Percentiles rank a stretch among this genome's conserved stretches.
These are phyloP conservation scores for Tychaedon coryphoeus DNA, from an alignment of 2,113 vertebrate genomes.

Conservation along the genomic window DNA sequence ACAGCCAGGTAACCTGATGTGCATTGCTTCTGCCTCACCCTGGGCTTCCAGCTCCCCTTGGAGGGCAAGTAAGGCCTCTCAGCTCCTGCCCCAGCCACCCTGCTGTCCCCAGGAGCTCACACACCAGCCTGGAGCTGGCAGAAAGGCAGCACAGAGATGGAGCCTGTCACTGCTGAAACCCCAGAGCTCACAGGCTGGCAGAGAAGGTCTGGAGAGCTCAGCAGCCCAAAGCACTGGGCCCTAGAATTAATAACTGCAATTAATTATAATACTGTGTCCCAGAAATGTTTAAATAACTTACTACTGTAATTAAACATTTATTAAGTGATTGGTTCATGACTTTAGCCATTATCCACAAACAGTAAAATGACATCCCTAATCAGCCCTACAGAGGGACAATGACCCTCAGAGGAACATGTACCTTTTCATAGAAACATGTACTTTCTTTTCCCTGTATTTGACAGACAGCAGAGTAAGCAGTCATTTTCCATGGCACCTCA, in stretches of 20 bases:
- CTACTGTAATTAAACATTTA: background rate
- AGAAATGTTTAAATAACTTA: conserved; percentile 5
- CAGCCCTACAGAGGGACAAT: background rate
- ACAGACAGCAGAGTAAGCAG: background rate
- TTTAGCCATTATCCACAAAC: background rate
- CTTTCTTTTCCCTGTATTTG: background rate
- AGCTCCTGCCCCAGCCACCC: background rate
- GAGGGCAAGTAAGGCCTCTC: background rate
- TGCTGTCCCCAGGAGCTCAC: accelerated
- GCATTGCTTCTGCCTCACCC: background rate
- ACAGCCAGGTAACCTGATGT: background rate
- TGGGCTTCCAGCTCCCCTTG: background rate
- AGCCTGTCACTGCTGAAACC: background rate
- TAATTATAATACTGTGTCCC: background rate
- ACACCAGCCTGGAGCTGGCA: background rate
- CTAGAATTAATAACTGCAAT: background rate
- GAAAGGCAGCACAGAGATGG: background rate
- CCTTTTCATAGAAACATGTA: background rate
- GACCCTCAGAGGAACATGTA: background rate
- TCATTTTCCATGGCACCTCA: background rate
- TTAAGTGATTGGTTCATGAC: background rate
- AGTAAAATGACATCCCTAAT: background rate
- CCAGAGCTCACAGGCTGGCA: background rate
- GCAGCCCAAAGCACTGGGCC: background rate
- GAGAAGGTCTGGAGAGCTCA: background rate